Conservation (phyloP, 2,113 vertebrate species). For the Smithornis capensis region DNA sequence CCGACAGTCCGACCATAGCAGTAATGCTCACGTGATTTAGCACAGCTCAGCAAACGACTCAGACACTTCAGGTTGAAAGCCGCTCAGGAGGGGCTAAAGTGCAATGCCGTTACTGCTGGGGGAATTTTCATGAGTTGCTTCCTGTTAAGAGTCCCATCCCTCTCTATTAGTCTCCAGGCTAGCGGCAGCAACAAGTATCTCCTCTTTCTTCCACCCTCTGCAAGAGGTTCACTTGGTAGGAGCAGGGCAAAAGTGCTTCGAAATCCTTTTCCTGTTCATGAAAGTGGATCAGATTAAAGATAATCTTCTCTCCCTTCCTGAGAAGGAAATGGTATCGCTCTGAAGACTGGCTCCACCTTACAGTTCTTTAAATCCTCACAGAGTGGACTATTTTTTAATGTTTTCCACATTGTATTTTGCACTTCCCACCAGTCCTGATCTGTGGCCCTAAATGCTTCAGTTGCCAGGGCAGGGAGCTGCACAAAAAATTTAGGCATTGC, state of each 20-base stretch:
- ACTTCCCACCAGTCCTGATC: not conserved
- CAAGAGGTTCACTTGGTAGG: not conserved
- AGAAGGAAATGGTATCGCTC: not conserved
- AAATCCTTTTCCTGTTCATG: not conserved
- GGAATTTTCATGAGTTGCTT: not conserved
- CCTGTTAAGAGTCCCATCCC: not conserved
- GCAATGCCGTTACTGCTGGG: not conserved
- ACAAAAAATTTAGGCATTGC: not conserved
- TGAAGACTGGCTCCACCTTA: not conserved
- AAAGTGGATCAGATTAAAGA: not conserved
- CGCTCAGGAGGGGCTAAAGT: not conserved
- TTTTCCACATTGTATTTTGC: not conserved
- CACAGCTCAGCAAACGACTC: not conserved
- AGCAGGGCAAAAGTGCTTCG: not conserved
- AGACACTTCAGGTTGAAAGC: not conserved
- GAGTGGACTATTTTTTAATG: not conserved
- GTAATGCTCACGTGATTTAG: accelerated
- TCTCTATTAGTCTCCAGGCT: not conserved
- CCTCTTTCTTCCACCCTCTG: not conserved
- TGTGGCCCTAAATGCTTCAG: not conserved
- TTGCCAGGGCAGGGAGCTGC: not conserved
- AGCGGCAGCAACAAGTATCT: not conserved
- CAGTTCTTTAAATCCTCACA: not conserved
- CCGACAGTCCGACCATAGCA: accelerated
- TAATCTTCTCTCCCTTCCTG: not conserved